phyloP scores from a whole-genome alignment of 2,797 vertebrate species.

The Pseudomugil gertrudae region DNA sequence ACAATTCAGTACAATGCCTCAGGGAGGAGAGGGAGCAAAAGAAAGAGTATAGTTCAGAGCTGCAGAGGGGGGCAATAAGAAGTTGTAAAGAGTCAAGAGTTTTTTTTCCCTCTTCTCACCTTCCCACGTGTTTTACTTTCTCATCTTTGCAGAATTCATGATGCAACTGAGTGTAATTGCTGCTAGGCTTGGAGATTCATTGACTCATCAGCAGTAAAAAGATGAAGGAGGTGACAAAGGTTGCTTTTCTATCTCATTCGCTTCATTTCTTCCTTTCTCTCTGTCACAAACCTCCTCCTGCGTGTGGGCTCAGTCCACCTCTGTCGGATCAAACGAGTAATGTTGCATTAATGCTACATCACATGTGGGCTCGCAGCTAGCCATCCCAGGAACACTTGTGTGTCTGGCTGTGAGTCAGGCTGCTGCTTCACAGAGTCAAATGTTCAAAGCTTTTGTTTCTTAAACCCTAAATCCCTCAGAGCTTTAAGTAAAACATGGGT shows the following conservation, averaged over 20 bases:
- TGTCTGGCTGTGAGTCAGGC: slow-evolving; percentile 46
- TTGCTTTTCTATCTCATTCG: slow-evolving; percentile 21
- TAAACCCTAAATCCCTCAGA: slow-evolving; percentile 50
- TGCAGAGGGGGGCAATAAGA: slow-evolving; percentile 12
- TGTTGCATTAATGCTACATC: slow-evolving; percentile 56
- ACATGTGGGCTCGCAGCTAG: slow-evolving; percentile 41
- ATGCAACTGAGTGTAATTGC: slow-evolving; percentile 73
- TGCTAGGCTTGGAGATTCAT: slow-evolving; percentile 55
- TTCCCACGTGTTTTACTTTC: slow-evolving; percentile 44
- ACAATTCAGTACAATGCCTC: slow-evolving; percentile 32
- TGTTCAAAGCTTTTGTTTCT: slow-evolving; percentile 55
- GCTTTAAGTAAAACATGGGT: slow-evolving; percentile 31
- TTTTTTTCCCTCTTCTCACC: slow-evolving; percentile 42
- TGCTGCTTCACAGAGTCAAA: slow-evolving; percentile 52
- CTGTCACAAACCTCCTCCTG: slow-evolving; percentile 18
- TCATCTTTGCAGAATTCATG: slow-evolving; percentile 62
- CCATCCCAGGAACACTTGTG: slow-evolving; percentile 45
- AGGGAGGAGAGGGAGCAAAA: slow-evolving; percentile 32
- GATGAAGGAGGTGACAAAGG: slow-evolving; percentile 49
- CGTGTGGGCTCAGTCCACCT: slow-evolving; percentile 38
- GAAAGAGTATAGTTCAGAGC: slow-evolving; percentile 27
- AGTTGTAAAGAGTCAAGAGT: slow-evolving; percentile 36
- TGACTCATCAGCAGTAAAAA: slow-evolving; percentile 57
- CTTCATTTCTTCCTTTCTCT: slow-evolving; percentile 2
- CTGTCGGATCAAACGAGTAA: slow-evolving; percentile 56